Base-by-base conservation (phyloP, 2,888 invertebrate genomes). In the Drosophila nigricruria region DNA sequence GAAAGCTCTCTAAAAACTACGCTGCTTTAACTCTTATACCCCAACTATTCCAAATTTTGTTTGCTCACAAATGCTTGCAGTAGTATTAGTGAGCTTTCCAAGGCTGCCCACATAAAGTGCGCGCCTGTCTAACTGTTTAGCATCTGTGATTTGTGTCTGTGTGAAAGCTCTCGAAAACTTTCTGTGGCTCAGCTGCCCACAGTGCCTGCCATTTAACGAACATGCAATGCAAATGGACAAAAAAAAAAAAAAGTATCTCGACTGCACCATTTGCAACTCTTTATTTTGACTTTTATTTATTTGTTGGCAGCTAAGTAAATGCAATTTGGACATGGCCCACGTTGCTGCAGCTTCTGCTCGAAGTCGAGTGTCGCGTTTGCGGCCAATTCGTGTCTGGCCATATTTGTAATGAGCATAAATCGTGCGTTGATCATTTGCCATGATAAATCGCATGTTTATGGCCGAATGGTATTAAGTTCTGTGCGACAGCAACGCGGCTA, bases 381-480 rank as follows among this genome's bases (percentile, higher is more conserved):
- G 70, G 69, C 71, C 88, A 82, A 73, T 74, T 88, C 89, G 89
- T 88, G 88, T 70, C 71, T 81, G 82, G 83, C 89, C 86, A 82
- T 89, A 89, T 88, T 88, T 88, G 88, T 86, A 88, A 88, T 88
- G 88, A 88, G 88, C 84, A 83, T 80, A 83, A 86, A 89, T 89
- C 88, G 88, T 89, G 88, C 88, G 85, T 87, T 87, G 88, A 89
- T 89, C 85, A 85, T 89, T 88, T 87, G 89, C 80, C 76, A 86
- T 87, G 89, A 90, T 90, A 88, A 89, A 86, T 88, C 87, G 81
- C 70, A 81, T 81, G 86, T 84, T 86, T 83, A 85, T 88, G 88
- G 78, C 66, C 52, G 45, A 23, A 54, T 42, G 66, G 84, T 85
- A 84, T 84, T 85, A 85, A 65, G 70, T 84, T 88, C 79, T 77